These are phyloP conservation scores for Condylostylus longicornis DNA, from an alignment of 1,140 invertebrate species.

Conservation along the genomic window DNA sequence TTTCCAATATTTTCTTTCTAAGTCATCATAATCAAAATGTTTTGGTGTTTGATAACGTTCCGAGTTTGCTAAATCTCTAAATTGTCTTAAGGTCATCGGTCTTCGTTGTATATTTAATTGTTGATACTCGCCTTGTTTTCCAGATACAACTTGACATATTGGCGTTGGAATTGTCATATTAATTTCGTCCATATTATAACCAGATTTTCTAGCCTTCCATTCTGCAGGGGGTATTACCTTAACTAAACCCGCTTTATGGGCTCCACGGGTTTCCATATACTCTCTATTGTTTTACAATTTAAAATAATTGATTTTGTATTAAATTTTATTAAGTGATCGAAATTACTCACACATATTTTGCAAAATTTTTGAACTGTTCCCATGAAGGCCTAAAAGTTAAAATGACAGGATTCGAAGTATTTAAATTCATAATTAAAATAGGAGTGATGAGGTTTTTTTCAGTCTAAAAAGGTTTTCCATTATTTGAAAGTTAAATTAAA, in stretches of 20 bases:
- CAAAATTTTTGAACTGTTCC: constrained; percentile 93
- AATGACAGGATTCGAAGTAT: too few relatives aligned
- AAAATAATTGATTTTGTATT: too few relatives aligned
- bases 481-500: too few relatives aligned
- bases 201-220: constrained; percentile 76
- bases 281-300: too few relatives aligned
- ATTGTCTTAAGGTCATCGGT: constrained; percentile 78
- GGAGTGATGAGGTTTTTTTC: too few relatives aligned
- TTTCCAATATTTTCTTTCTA: constrained; percentile 98
- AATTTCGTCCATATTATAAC: constrained; percentile 67
- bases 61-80: constrained; percentile 66
- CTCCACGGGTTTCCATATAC: constrained; percentile 85
- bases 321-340: too few relatives aligned
- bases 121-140: constrained; percentile 88
- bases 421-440: too few relatives aligned
- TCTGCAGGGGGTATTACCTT: constrained; percentile 93
- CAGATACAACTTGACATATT: constrained; percentile 69
- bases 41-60: constrained; percentile 69
- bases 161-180: constrained; percentile 78
- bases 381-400: constrained; percentile 83
- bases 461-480: too few relatives aligned
- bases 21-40: constrained; percentile 82
- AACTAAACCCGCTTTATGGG: constrained; percentile 85
- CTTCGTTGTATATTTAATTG: constrained; percentile 95
- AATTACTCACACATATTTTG: constrained; percentile 83